These are phyloP conservation scores for Perdita meconis DNA, from an alignment of 2,888 invertebrate species.

Conservation along the genomic window DNA sequence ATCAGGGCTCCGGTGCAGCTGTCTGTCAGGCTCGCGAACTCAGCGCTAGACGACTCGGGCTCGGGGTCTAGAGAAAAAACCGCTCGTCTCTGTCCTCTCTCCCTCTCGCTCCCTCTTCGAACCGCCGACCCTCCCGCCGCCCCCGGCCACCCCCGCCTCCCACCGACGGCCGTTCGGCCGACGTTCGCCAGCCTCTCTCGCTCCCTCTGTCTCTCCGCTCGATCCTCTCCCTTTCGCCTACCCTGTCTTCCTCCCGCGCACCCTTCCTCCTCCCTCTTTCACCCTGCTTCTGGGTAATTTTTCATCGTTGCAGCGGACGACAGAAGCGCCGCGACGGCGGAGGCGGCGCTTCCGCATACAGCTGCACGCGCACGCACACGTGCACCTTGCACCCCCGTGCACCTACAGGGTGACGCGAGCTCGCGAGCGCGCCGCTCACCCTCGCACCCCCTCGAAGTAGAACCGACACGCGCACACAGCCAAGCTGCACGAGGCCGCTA, in stretches of 20 bases:
- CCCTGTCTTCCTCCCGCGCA: slow-evolving; percentile 38
- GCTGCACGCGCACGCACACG: slow-evolving; percentile 46
- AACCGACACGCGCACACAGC: slow-evolving; percentile 29
- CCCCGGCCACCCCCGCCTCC: no score
- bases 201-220: slow-evolving; percentile 47
- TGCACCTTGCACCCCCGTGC: slow-evolving; percentile 15
- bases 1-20: slow-evolving; percentile 84
- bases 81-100: slow-evolving; percentile 68
- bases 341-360: slow-evolving; percentile 74
- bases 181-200: slow-evolving; percentile 17
- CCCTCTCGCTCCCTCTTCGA: slow-evolving; percentile 49
- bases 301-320: slow-evolving; percentile 82
- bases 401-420: slow-evolving; percentile 22
- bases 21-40: slow-evolving; percentile 83
- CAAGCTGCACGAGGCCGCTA: slow-evolving; percentile 41
- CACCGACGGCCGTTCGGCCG: slow-evolving; percentile 29
- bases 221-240: slow-evolving; percentile 24
- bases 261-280: slow-evolving; percentile 60
- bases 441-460: background rate
- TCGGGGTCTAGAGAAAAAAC: slow-evolving; percentile 75
- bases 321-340: slow-evolving; percentile 77
- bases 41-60: slow-evolving; percentile 80
- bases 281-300: slow-evolving; percentile 82
- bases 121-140: no score
- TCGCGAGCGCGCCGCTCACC: slow-evolving; percentile 13